Evolutionary conservation across 1,140 invertebrate genomes (phyloP), one percentile per base, ranked within the genome.

Genomic region (Oscheius sp.): DNA sequence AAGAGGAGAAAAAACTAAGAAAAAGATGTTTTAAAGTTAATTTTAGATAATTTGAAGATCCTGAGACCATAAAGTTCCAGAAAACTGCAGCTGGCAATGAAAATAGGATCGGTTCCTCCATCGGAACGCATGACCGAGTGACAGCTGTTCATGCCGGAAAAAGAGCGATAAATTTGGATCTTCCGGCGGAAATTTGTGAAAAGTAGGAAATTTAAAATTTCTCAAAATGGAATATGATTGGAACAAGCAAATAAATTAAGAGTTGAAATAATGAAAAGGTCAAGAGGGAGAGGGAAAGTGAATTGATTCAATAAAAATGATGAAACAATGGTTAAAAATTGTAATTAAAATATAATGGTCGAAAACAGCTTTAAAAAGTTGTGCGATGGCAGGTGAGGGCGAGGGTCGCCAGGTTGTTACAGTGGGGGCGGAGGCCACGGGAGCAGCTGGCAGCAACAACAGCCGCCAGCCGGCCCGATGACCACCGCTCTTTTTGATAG

Each of bases 181-280:
- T n/a, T n/a, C 35, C 35, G 29, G 26, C 13, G 23, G 59, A 62
- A 62, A 62, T 32, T 23, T 26, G 10, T 15, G 29, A 62, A 36
- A 65, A 65, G 34, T 18, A 55, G 42, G n/a, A 55, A 67, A 49
- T 67, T 64, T 29, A 36, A 64, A 13, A 63, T 35, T 15, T n/a
- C n/a, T n/a, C 18, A 46, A 55, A 49, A 28, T 32, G 28, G 65
- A 67, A 67, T 42, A 42, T 42, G 38, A 42, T 42, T 42, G 38
- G 10, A 42, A 42, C 10, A 42, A 42, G n/a, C 38, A 42, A n/a
- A 42, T 42, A 10, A n/a, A 10, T 10, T 42, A 42, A 42, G n/a
- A 42, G 38, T 42, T 42, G 10, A 42, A n/a, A 42, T 10, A 10
- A 42, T 15, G 0, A 31, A 59, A 59, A 23, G 20, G 29, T 59